These are phyloP conservation scores for Hypotaenidia philippensis DNA, from an alignment of 2,797 vertebrate species.

Conservation along the genomic window DNA sequence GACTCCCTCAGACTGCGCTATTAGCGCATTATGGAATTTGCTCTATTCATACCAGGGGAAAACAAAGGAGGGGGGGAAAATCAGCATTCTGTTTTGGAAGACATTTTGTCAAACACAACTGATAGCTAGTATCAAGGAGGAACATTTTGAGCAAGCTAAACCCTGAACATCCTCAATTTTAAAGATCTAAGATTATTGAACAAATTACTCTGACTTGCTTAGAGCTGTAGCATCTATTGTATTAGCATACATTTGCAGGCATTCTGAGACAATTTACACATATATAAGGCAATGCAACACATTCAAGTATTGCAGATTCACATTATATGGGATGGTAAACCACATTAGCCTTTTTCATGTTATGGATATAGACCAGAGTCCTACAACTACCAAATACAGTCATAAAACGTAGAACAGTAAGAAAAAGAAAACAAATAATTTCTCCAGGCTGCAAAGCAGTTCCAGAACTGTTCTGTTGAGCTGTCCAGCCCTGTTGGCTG, in stretches of 20 bases:
- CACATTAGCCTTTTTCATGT: not conserved
- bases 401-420: not conserved
- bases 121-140: not conserved
- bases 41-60: not conserved
- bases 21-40: not conserved
- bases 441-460: not conserved
- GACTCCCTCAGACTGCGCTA: not conserved
- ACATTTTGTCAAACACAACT: conserved; percentile 17
- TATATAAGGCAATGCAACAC: not conserved
- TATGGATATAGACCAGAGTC: not conserved
- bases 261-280: not conserved
- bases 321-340: not conserved
- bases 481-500: not conserved
- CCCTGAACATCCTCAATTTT: not conserved
- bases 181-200: conserved; percentile 8
- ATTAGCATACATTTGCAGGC: not conserved
- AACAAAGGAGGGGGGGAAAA: not conserved
- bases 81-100: not conserved
- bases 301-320: not conserved
- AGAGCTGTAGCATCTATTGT: not conserved
- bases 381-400: not conserved
- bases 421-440: not conserved
- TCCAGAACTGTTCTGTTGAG: not conserved
- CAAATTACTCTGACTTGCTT: not conserved
- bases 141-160: not conserved